Percentiles rank a stretch among this genome's conserved stretches.
phyloP scores from a whole-genome alignment of 2,888 invertebrate species.

The Dermolepida albohirtum region DNA sequence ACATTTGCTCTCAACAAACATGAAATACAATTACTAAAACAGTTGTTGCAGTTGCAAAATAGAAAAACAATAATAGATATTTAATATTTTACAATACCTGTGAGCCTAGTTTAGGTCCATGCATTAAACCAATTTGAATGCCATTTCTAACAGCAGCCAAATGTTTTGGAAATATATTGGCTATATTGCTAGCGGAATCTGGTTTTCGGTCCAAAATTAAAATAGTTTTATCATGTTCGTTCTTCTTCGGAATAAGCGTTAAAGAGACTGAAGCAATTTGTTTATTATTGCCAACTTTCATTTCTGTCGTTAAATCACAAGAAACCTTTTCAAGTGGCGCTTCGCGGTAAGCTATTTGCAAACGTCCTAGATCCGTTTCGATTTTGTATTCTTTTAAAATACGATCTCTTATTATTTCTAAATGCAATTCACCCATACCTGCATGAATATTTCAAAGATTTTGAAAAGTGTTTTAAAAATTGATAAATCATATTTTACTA shows the following conservation, averaged over 20 bases:
- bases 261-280: constrained; percentile 74
- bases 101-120: constrained; percentile 84
- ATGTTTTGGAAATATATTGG: constrained; percentile 73
- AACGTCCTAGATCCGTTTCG: constrained; percentile 88
- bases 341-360: constrained; percentile 94
- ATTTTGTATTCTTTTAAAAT: constrained; percentile 90
- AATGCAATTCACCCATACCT: constrained; percentile 98
- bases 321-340: constrained; percentile 67
- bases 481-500: too few relatives aligned
- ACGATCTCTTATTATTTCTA: constrained; percentile 93
- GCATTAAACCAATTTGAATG: constrained; percentile 74
- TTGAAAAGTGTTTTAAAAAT: constrained; percentile 40
- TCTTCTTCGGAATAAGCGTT: constrained; percentile 69
- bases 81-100: constrained; percentile 27
- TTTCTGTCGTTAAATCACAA: constrained; percentile 69
- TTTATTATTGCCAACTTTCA: constrained; percentile 72
- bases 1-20: too few relatives aligned
- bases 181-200: constrained; percentile 77
- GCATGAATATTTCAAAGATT: constrained; percentile 36
- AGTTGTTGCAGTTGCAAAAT: too few relatives aligned
- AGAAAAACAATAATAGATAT: too few relatives aligned
- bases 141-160: constrained; percentile 81
- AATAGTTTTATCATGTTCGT: constrained; percentile 55
- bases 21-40: too few relatives aligned
- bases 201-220: constrained; percentile 73